Percentiles rank a stretch among this genome's conserved stretches.
Evolutionary conservation across 1,140 invertebrate genomes (phyloP).

Genomic region (Drosophila saltans): DNA sequence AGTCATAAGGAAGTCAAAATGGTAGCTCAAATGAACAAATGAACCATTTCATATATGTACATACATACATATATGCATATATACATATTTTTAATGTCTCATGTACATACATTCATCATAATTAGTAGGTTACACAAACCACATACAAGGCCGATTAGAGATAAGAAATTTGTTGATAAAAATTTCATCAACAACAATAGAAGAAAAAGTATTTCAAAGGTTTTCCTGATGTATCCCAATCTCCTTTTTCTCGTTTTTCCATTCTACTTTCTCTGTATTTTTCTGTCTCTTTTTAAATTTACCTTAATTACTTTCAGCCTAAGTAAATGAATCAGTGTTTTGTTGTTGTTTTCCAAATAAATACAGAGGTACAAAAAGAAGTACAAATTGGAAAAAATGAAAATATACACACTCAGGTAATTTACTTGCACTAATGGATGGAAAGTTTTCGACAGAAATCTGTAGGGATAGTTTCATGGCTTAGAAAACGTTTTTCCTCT

Average conservation of each 20-base stretch:
- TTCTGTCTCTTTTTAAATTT: not conserved
- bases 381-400: not conserved
- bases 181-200: too few relatives aligned
- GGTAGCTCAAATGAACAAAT: not conserved
- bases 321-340: not conserved
- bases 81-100: too few relatives aligned
- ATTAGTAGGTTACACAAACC: conserved; percentile 2
- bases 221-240: not conserved
- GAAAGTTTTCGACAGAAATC: not conserved
- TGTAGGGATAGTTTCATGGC: not conserved
- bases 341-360: not conserved
- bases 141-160: not conserved
- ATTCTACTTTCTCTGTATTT: not conserved
- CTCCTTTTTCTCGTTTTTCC: not conserved
- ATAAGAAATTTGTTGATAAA: not conserved
- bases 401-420: not conserved
- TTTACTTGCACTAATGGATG: not conserved
- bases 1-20: conserved; percentile 34
- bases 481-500: too few relatives aligned
- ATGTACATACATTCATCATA: not conserved
- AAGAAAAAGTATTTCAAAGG: not conserved
- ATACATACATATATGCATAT: too few relatives aligned
- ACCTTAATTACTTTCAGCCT: not conserved
- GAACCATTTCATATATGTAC: not conserved
- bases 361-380: not conserved